These are phyloP conservation scores for Nezara viridula DNA, from an alignment of 2,888 invertebrate genomes.

Conservation along the genomic window DNA sequence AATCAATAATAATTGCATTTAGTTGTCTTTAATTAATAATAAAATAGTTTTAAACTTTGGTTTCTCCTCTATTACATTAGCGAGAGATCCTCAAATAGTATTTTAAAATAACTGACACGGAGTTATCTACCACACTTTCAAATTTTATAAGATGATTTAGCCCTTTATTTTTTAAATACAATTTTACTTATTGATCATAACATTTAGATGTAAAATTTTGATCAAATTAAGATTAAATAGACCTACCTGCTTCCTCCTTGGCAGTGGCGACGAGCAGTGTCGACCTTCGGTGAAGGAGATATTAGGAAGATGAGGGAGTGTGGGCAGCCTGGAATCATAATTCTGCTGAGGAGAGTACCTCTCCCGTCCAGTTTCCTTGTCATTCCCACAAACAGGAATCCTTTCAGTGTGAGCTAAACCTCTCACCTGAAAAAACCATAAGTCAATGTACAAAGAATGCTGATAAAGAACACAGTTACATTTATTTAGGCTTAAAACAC, in stretches of 20 bases:
- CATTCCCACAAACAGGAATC: slow-evolving; percentile 68
- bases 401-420: slow-evolving; percentile 77
- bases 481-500: no score
- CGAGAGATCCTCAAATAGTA: not conserved
- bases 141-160: not conserved
- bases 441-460: not conserved
- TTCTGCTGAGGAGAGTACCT: slow-evolving; percentile 61
- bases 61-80: not conserved
- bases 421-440: slow-evolving; percentile 72
- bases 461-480: not conserved
- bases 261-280: slow-evolving; percentile 83
- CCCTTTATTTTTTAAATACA: not conserved
- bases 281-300: slow-evolving; percentile 71
- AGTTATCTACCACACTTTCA: not conserved
- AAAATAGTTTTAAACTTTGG: not conserved
- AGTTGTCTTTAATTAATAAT: not conserved
- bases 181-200: not conserved
- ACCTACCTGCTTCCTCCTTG: slow-evolving; percentile 79
- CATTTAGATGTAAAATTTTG: not conserved
- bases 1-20: no score
- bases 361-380: slow-evolving; percentile 66
- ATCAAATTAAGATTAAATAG: not conserved
- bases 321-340: slow-evolving; percentile 65
- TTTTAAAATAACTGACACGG: no score
- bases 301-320: slow-evolving; percentile 70